These are phyloP conservation scores for Drosophila paulistorum DNA, from an alignment of 1,140 invertebrate species.

Conservation along the genomic window DNA sequence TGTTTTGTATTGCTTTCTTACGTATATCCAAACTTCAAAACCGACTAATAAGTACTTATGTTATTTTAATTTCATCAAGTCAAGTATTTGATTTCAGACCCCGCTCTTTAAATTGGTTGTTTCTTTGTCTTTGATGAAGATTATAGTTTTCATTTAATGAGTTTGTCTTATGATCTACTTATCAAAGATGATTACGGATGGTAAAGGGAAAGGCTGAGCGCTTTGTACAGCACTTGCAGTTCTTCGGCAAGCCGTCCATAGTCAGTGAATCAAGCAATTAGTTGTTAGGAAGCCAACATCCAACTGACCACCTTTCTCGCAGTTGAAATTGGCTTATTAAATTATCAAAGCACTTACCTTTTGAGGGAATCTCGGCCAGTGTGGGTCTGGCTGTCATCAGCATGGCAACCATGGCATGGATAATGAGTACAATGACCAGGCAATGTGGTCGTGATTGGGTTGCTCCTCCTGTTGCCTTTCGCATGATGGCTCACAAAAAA, in stretches of 20 bases:
- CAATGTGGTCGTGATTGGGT: slow-evolving; percentile 30
- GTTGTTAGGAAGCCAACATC: slow-evolving; percentile 44
- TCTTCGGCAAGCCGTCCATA: not conserved
- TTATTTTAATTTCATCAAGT: too few species aligned
- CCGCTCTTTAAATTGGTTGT: too few species aligned
- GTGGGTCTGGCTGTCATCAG: slow-evolving; percentile 65
- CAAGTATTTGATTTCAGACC: too few species aligned
- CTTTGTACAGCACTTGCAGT: not conserved
- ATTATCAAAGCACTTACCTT: slow-evolving; percentile 79
- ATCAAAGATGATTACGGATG: not conserved
- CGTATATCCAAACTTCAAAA: too few species aligned
- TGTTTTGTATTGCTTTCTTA: too few species aligned
- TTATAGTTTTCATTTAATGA: slow-evolving; percentile 5
- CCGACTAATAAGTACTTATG: too few species aligned
- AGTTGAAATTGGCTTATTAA: slow-evolving; percentile 61
- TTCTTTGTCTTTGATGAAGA: not conserved
- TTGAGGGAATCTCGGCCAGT: slow-evolving; percentile 70
- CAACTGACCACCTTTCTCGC: not conserved
- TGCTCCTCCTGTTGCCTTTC: slow-evolving; percentile 13
- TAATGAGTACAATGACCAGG: slow-evolving; percentile 54
- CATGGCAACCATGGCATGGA: slow-evolving; percentile 51
- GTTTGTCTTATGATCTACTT: not conserved
- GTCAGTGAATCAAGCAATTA: slow-evolving; percentile 50
- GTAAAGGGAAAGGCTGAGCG: not conserved
- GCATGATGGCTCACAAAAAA: slow-evolving; percentile 24